Conservation (phyloP, 2,797 vertebrate species). For the Platyrinchus mystaceus region DNA sequence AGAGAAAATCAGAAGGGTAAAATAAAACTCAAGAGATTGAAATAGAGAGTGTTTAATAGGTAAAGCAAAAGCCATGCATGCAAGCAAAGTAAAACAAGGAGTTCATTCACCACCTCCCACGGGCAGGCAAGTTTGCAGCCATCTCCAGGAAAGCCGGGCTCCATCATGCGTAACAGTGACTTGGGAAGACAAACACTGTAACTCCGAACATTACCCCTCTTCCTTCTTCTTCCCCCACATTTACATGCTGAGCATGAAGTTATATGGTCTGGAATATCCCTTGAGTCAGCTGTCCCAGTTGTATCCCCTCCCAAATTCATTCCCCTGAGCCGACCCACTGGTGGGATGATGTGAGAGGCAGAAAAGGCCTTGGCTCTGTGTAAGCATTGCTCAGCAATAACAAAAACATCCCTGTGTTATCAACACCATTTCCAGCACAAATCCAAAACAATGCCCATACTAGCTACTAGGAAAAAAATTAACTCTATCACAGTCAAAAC, state of each 20-base stretch:
- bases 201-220: fast-evolving
- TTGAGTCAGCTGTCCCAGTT: neutral
- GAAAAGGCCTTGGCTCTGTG: neutral
- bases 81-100: neutral
- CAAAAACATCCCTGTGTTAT: neutral
- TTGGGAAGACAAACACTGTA: neutral
- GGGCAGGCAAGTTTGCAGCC: neutral
- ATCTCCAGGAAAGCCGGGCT: neutral
- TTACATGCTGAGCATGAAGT: neutral
- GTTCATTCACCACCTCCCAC: neutral
- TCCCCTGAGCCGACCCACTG: neutral
- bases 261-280: neutral
- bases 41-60: neutral
- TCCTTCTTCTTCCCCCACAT: neutral
- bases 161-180: fast-evolving
- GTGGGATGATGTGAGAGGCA: neutral
- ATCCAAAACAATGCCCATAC: neutral
- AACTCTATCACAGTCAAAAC: neutral
- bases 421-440: neutral
- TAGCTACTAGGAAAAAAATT: neutral
- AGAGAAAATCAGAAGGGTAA: neutral
- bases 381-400: neutral
- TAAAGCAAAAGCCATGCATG: neutral
- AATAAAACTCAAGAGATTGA: neutral
- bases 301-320: neutral